Evolutionary conservation across 2,888 invertebrate species (phyloP), one percentile per base, ranked within the genome.

Genomic region (Teleogryllus oceanicus): DNA sequence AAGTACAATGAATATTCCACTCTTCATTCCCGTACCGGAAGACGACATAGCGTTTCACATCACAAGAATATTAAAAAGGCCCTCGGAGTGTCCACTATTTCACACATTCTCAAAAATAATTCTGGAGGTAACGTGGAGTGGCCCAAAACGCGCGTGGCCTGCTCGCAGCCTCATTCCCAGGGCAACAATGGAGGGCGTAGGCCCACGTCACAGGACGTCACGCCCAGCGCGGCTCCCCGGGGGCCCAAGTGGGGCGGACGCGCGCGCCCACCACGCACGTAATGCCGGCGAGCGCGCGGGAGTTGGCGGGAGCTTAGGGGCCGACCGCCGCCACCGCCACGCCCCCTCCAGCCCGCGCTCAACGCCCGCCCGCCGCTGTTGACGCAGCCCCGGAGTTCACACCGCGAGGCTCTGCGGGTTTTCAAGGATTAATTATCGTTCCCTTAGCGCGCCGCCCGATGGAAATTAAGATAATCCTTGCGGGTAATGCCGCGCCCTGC

Each of bases 351-450:
- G 62, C 13, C 13, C 4, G 16, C 62, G 62, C 62, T 62, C n/a
- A 62, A 13, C 62, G 62, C 62, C 62, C 62, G 62, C 62, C 62
- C 62, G 0, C 62, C 62, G 62, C 62, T 62, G 62, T 62, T 62
- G 62, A 62, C 62, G n/a, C 62, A 62, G 62, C 62, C 62, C 37
- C 62, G 62, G 62, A 62, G 62, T 62, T 62, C 62, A 62, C 62
- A 62, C 62, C 62, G 62, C 62, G 62, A n/a, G 62, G 62, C 62
- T 62, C 62, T 13, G 62, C 62, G 62, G 62, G 62, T 62, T 37
- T 62, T 62, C 62, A 62, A 62, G 62, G 62, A 62, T 62, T 62
- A 62, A 62, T 62, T 62, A 62, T 62, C 62, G 62, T 62, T 62
- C 62, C 62, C 62, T 62, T 62, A 62, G 62, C 62, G 62, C 62